These are phyloP conservation scores for Dromococcyx pavoninus DNA, from an alignment of 2,797 vertebrate genomes.

Conservation along the genomic window DNA sequence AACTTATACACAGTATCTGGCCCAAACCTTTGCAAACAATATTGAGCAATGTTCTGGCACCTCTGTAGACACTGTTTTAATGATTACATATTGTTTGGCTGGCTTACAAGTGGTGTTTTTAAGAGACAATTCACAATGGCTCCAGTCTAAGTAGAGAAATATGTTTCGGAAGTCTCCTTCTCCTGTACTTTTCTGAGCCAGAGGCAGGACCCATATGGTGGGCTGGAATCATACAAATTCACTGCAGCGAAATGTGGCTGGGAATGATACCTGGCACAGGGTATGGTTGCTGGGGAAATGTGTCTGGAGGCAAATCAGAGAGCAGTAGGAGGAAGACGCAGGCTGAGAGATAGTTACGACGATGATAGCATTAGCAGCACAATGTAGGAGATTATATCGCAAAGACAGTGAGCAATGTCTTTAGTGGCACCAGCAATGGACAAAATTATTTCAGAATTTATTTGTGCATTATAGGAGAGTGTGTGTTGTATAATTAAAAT, in stretches of 20 bases:
- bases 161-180: not conserved
- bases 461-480: not conserved
- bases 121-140: not conserved
- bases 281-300: not conserved
- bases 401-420: not conserved
- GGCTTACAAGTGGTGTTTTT: not conserved
- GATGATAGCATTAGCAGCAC: not conserved
- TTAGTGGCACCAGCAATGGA: not conserved
- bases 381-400: not conserved
- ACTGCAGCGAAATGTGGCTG: not conserved
- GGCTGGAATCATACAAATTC: not conserved
- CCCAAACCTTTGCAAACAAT: not conserved
- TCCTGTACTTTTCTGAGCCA: not conserved
- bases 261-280: not conserved
- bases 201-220: rapidly evolving
- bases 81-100: not conserved
- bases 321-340: not conserved
- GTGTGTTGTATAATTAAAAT: not conserved
- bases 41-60: not conserved
- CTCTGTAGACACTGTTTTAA: not conserved
- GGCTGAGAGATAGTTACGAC: not conserved
- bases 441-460: not conserved
- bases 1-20: not conserved
- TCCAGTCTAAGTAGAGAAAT: not conserved
- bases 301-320: not conserved